These are phyloP conservation scores for Xiphophorus hellerii DNA, from an alignment of 2,113 vertebrate species.

Conservation along the genomic window DNA sequence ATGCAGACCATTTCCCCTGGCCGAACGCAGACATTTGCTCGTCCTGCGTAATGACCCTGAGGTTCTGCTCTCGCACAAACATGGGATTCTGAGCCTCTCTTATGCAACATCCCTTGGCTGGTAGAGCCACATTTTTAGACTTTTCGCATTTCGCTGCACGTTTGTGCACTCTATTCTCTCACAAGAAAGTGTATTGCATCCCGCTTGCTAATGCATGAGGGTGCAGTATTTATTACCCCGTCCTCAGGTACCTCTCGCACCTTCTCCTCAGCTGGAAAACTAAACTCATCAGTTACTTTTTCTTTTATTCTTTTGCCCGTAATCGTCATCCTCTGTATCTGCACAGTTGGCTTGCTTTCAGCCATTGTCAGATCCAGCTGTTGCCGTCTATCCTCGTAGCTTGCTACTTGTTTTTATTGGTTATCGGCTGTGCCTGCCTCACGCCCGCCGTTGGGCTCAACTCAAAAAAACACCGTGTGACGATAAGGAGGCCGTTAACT, in stretches of 20 bases:
- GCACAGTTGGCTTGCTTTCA: too few species aligned
- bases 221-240: too few species aligned
- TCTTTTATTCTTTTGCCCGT: too few species aligned
- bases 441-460: too few species aligned
- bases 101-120: background rate
- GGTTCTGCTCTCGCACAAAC: background rate
- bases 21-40: background rate
- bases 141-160: background rate
- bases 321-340: too few species aligned
- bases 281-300: too few species aligned
- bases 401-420: background rate
- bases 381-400: background rate
- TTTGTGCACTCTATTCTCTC: background rate
- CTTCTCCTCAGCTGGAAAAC: background rate
- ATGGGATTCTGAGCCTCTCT: background rate
- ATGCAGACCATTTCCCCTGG: constrained; percentile 26
- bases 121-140: constrained; percentile 3
- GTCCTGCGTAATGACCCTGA: background rate
- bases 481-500: background rate
- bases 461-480: background rate
- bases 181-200: background rate
- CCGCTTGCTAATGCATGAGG: background rate
- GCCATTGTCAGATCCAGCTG: background rate
- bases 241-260: background rate
- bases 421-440: too few species aligned